phyloP scores from a whole-genome alignment of 2,888 invertebrate species.

The Nomada goodeniana region DNA sequence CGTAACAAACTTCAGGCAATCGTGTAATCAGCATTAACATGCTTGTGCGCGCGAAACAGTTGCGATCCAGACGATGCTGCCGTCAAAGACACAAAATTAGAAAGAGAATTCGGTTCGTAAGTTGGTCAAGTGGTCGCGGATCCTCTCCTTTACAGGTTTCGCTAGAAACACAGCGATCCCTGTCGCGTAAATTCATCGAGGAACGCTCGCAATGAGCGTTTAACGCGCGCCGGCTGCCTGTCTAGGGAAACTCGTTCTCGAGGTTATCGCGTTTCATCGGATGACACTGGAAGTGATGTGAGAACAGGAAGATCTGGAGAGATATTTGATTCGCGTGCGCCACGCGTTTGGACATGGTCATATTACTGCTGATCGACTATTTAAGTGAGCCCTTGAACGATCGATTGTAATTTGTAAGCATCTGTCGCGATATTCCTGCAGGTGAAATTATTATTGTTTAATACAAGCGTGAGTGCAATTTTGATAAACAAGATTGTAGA shows the following conservation, averaged over 20 bases:
- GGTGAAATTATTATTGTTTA: neutral
- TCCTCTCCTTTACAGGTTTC: too few species aligned
- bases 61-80: constrained; percentile 46
- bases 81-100: constrained; percentile 51
- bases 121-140: constrained; percentile 7
- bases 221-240: neutral
- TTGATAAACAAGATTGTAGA: too few species aligned
- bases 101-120: constrained; percentile 29
- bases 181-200: constrained; percentile 1
- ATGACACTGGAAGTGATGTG: constrained; percentile 26
- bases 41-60: constrained; percentile 50
- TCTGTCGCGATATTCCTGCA: neutral
- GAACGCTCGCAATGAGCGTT: constrained; percentile 7
- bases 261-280: constrained; percentile 45
- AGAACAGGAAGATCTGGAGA: constrained; percentile 7
- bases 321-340: constrained; percentile 19
- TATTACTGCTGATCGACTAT: constrained; percentile 48
- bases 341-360: constrained; percentile 42
- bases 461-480: too few species aligned
- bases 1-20: constrained; percentile 47
- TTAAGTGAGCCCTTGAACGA: constrained; percentile 50
- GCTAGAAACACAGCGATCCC: neutral
- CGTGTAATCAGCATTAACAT: constrained; percentile 25
- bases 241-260: constrained; percentile 17
- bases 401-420: neutral